Evolutionary conservation across 2,113 vertebrate genomes (phyloP).

Genomic region (Antechinus stuartii): DNA sequence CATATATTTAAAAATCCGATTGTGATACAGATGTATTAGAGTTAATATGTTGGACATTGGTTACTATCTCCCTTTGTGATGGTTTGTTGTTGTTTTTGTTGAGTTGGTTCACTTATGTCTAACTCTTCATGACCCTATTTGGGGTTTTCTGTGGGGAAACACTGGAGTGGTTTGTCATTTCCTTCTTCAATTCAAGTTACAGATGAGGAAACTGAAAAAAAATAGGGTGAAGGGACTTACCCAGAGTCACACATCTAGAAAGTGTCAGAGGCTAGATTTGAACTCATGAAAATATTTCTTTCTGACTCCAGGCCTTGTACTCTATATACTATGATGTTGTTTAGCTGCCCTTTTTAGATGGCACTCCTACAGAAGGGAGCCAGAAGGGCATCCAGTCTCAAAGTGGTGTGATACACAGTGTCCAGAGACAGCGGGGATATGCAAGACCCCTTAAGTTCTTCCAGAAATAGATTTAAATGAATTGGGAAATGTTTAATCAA

Average conservation of each 20-base stretch:
- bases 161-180: neutral
- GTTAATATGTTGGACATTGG: conserved; percentile 22
- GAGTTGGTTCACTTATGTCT: neutral
- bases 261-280: neutral
- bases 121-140: neutral
- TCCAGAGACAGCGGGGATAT: neutral
- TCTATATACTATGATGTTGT: no score
- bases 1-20: conserved; percentile 51
- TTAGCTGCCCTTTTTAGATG: neutral
- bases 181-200: neutral
- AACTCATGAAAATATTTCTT: neutral
- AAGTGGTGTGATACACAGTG: neutral
- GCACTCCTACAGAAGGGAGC: neutral
- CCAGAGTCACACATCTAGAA: neutral
- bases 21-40: conserved; percentile 10
- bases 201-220: neutral
- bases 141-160: neutral
- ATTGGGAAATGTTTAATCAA: neutral
- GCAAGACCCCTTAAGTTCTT: neutral
- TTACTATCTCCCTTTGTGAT: conserved; percentile 23
- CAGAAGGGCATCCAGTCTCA: neutral
- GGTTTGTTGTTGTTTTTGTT: neutral
- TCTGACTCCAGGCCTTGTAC: neutral
- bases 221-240: neutral
- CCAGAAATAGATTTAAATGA: neutral